phyloP scores from a whole-genome alignment of 1,140 invertebrate species.

The Cotesia chilonis region DNA sequence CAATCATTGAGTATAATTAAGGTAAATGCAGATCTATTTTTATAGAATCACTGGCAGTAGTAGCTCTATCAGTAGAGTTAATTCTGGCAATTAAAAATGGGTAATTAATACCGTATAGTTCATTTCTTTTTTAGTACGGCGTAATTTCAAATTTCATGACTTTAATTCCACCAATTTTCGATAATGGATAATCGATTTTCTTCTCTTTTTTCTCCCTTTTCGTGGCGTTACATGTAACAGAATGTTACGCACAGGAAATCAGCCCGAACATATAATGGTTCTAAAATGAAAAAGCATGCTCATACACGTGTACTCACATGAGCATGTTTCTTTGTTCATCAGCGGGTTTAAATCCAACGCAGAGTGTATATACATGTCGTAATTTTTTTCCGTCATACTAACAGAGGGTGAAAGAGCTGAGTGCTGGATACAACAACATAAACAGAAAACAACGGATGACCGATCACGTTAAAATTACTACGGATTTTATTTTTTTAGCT shows the following conservation, averaged over 20 bases:
- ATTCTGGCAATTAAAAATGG: neutral
- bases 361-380: constrained; percentile 24
- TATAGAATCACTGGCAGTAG: neutral
- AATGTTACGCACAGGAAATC: neutral
- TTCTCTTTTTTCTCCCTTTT: neutral
- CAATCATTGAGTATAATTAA: constrained; percentile 7
- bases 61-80: too few species aligned
- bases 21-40: neutral
- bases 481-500: neutral
- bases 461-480: constrained; percentile 24
- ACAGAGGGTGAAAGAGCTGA: constrained; percentile 6
- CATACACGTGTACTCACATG: neutral
- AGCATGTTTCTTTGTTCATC: constrained; percentile 27
- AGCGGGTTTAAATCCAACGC: constrained; percentile 10
- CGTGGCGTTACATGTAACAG: neutral
- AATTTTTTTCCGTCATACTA: constrained; percentile 12
- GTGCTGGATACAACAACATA: neutral
- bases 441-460: constrained; percentile 28
- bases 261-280: neutral
- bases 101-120: neutral
- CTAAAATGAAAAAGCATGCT: constrained; percentile 14
- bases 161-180: constrained; percentile 13
- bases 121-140: neutral
- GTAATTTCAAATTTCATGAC: neutral
- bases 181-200: constrained; percentile 27